Base-by-base conservation (phyloP, 2,113 vertebrate species). In the Ivindomyrus marchei region DNA sequence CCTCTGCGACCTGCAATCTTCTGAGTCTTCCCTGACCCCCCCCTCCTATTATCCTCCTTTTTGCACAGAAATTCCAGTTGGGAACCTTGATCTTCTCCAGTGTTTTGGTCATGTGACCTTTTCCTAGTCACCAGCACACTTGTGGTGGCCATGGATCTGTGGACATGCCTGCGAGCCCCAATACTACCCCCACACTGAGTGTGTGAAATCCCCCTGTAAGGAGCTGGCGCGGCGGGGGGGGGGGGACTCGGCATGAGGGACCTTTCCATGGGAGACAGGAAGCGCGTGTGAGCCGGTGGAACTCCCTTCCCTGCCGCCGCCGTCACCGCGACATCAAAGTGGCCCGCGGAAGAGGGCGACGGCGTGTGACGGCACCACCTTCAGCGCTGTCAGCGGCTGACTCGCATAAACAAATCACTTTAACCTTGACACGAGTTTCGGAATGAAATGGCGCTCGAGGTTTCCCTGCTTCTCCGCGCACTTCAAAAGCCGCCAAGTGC, bases 371-470 rank as follows among this genome's bases (percentile, higher is more conserved):
- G 47, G 66, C 21, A 1, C 46, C 62, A 39, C 88, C 66, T 50
- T 66, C 46, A 66, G 31, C 19, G 87, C 56, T 66, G 87, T 83
- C 49, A 80, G 31, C 88, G 13, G 36, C 49, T 31, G 42, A 70
- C 50, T 84, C 50, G 11, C 27, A 52, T 84, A 83, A 84, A 84
- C 84, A 90, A 90, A 87, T 90, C 89, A 87, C 70, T 84, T 89
- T 56, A 89, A 89, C 88, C 88, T 89, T 89, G 74, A 56, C 70
- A 53, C 49, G 31, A 39, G 74, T 74, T 83, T 45, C 27, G 21
- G 88, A 83, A 52, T 84, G 49, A 89, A 83, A 84, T 89, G 88
- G 21, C 10, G 49, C 53, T 46, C 36, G 39, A 84, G 74, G 15
- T 47, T 80, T 56, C 6, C 66, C n/a, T 36, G 70, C 42, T 80